phyloP scores from a whole-genome alignment of 2,113 vertebrate species.

The Jacana jacana region DNA sequence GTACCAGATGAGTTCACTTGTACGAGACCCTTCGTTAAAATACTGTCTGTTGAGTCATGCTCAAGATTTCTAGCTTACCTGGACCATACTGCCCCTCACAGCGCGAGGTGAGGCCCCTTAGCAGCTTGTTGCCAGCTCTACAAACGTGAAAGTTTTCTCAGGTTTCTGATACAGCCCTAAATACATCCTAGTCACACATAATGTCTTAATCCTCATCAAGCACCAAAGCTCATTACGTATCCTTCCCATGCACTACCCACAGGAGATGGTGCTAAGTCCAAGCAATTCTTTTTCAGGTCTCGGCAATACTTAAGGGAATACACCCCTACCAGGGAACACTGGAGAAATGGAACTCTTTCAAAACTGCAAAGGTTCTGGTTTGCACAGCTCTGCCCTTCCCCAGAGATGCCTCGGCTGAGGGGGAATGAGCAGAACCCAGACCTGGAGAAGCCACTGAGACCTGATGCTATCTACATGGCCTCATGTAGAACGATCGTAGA shows the following conservation, averaged over 20 bases:
- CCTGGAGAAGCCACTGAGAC: background rate
- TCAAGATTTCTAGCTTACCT: background rate
- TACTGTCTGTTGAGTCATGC: background rate
- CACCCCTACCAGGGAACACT: background rate
- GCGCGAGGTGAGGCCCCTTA: background rate
- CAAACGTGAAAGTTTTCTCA: background rate
- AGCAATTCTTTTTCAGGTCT: background rate
- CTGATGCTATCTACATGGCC: background rate
- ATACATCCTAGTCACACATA: background rate
- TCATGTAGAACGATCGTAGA: no score
- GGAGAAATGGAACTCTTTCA: background rate
- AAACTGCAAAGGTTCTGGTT: background rate
- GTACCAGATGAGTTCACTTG: background rate
- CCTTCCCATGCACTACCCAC: background rate
- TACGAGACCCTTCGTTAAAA: background rate
- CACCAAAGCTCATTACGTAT: background rate
- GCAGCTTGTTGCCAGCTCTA: background rate
- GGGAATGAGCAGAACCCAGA: background rate
- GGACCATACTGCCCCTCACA: background rate
- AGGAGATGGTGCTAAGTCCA: background rate
- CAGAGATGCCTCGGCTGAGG: background rate
- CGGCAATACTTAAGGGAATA: background rate
- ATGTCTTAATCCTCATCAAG: background rate
- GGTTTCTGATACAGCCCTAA: background rate
- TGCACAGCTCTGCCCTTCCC: background rate